These are phyloP conservation scores for Emys orbicularis DNA, from an alignment of 2,797 vertebrate species.

Conservation along the genomic window DNA sequence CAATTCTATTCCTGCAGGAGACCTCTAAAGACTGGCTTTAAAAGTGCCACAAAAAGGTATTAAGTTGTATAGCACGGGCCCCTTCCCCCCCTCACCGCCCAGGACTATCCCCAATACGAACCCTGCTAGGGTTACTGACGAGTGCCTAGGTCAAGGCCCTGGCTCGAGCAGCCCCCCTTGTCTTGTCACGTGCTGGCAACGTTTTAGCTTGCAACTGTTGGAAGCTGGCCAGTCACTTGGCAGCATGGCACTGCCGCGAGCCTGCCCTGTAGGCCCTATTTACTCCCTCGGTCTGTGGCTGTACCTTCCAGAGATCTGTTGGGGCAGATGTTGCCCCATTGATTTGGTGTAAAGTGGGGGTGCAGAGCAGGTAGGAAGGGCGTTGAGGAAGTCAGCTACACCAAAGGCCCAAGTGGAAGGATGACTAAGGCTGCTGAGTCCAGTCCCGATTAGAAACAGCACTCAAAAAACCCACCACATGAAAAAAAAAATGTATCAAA, in stretches of 20 bases:
- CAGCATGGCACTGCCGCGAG: accelerated
- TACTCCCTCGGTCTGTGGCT: background rate
- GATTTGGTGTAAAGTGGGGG: background rate
- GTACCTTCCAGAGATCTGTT: constrained; percentile 25
- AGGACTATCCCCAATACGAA: background rate
- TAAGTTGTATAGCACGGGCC: background rate
- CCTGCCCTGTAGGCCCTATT: constrained; percentile 53
- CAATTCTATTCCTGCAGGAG: background rate
- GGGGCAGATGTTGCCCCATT: background rate
- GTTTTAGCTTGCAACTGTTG: background rate
- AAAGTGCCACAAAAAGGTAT: background rate
- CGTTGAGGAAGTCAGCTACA: background rate
- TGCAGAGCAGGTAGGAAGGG: background rate
- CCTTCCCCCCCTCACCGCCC: background rate
- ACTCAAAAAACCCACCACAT: background rate
- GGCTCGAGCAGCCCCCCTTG: background rate
- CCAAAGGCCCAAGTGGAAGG: background rate
- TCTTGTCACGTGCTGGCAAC: accelerated
- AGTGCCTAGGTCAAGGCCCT: accelerated
- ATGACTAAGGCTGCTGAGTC: constrained; percentile 8
- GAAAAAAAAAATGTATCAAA: background rate
- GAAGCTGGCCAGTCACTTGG: background rate
- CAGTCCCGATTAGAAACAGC: background rate
- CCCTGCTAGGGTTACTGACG: background rate
- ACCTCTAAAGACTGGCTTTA: background rate